Evolutionary conservation across 2,797 vertebrate genomes (phyloP).

Genomic region (Pelobates cultripes): DNA sequence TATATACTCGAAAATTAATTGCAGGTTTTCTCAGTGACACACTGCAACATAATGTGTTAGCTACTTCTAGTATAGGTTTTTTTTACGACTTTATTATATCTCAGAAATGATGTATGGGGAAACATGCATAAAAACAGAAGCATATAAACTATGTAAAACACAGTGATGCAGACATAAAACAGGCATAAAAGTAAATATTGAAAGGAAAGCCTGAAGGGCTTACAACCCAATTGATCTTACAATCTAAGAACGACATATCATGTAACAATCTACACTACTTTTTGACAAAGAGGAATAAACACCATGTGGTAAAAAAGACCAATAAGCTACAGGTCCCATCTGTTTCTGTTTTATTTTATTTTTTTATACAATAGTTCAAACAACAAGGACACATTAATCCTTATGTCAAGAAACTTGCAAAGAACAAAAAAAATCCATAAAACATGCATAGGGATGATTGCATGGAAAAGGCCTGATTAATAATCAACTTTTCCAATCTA

Average conservation of each 20-base stretch:
- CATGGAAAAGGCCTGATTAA: not conserved
- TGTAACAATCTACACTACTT: slow-evolving; percentile 32
- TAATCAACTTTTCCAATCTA: not conserved
- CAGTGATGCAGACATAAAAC: slow-evolving; percentile 39
- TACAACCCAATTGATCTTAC: slow-evolving; percentile 33
- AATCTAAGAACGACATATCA: slow-evolving; percentile 47
- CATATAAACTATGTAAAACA: slow-evolving; percentile 35
- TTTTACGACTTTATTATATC: slow-evolving; percentile 18
- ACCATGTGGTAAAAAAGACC: slow-evolving; percentile 28
- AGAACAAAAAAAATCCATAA: slow-evolving; percentile 18
- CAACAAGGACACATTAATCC: slow-evolving; percentile 13
- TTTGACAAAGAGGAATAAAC: slow-evolving; percentile 36
- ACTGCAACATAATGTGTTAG: slow-evolving; percentile 8
- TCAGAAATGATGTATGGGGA: slow-evolving; percentile 17
- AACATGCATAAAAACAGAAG: slow-evolving; percentile 29
- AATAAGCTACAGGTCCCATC: slow-evolving; percentile 20
- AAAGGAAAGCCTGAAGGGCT: slow-evolving; percentile 46
- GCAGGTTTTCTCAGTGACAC: not conserved
- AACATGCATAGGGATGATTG: not conserved
- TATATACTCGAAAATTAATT: not conserved
- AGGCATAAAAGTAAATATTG: slow-evolving; percentile 46
- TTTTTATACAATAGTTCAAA: slow-evolving; percentile 31
- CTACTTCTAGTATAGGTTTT: slow-evolving; percentile 11
- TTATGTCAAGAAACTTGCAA: not conserved
- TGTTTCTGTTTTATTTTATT: slow-evolving; percentile 29